Evolutionary conservation across 2,888 invertebrate genomes (phyloP), one percentile per base, ranked within the genome.

Genomic region (Aelia acuminata): DNA sequence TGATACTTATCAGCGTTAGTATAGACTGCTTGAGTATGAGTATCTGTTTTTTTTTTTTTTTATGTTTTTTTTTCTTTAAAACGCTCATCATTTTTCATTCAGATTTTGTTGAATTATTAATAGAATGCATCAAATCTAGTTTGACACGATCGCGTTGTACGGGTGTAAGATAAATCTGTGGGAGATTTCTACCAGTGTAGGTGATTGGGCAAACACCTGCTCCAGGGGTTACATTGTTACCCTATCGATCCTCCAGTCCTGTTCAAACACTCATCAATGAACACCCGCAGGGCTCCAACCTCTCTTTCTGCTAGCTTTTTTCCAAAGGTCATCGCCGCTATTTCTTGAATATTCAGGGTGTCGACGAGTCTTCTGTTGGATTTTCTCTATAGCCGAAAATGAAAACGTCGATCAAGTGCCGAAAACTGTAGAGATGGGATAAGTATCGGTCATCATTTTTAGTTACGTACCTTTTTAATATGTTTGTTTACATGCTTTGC

Each of bases 211-310:
- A 80, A 80, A 80, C 80, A 80, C 80, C 39, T 80, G 80, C 80
- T n/a, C 43, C 80, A 47, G 43, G 43, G 80, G 80, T 80, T 80
- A 80, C 80, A 43, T 43, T 80, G 80, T 80, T 47, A 80, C 80
- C 80, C 10, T n/a, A 43, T 80, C 80, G 80, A 80, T 80, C 43
- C 35, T 39, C 13, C 43, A 43, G 43, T 43, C 43, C 80, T 80
- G n/a, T 80, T 80, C 80, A 80, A 80, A 80, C 80, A 80, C 80
- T 80, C 80, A 80, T 80, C 80, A 80, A 43, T 47, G 39, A n/a
- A 39, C 80, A 43, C 39, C 80, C 39, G 1, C 13, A n/a, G 39
- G 39, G 22, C 80, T 22, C n/a, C 7, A 35, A 35, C 63, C 63
- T 70, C 63, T 18, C 31, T 18, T 70, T 35, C 11, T 3, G n/a